Evolutionary conservation across 2,888 invertebrate genomes (phyloP), one percentile per base, ranked within the genome.

Genomic region (Tolmerus cingulatus): DNA sequence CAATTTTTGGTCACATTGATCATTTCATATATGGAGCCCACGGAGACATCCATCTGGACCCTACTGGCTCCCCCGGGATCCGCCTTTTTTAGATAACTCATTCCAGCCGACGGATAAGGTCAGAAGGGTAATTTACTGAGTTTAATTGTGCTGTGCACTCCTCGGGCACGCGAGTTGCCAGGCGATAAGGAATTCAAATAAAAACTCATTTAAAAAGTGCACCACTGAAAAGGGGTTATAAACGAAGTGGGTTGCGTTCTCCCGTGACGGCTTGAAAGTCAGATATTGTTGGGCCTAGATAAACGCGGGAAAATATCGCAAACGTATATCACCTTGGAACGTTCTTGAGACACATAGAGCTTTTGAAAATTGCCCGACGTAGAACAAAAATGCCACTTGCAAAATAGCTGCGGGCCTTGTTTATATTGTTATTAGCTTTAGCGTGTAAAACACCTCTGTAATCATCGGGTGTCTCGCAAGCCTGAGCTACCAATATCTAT

Each of bases 1-100:
- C 78, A 79, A 16, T 78, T 78, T 66, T 78, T 78, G 78, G 78
- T 78, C 19, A 43, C 43, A 43, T 16, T 43, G 66, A 66, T 66
- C 66, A 66, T 66, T 66, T 66, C 12, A 66, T 66, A 66, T 66
- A 27, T 12, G 12, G 66, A 66, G 14, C 19, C 66, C 27, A 57
- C 12, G 57, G 23, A 57, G 23, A 57, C 57, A 19, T 57, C 57
- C 19, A 66, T 66, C 12, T 66, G 66, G 66, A 66, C 66, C 66
- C 27, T 66, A 27, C 66, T 14, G 12, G 19, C 9, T 66, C 66
- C 66, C 12, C 66, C 12, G 66, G 66, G 66, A 66, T 23, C 66
- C 23, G 19, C 19, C 23, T 51, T 51, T 66, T 66, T 66, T 23
- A 66, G 12, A 27, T 23, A 19, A 27, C 27, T 66, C 66, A 23